Evolutionary conservation across 1,140 invertebrate species (phyloP).

Genomic region (Philopotamus ludificatus): DNA sequence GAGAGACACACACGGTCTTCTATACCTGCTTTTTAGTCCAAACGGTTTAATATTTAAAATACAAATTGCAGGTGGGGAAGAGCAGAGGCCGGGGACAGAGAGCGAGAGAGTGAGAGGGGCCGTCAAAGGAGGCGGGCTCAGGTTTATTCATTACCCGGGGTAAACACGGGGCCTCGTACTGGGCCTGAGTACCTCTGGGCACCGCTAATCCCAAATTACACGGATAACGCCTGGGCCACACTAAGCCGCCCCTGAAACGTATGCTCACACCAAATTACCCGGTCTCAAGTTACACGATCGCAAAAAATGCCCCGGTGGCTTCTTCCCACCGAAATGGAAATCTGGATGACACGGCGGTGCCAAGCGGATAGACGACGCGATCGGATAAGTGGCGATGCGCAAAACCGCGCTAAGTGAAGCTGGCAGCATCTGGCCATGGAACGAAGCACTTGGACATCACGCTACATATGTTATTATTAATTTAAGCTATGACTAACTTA

Average conservation of each 20-base stretch:
- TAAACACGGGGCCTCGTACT: background rate
- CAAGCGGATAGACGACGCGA: no score
- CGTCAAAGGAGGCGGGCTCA: background rate
- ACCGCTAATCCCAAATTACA: constrained; percentile 26
- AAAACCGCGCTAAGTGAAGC: no score
- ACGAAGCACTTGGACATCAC: no score
- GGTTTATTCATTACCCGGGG: constrained; percentile 9
- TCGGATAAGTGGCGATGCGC: no score
- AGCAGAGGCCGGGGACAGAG: no score
- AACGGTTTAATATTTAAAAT: background rate
- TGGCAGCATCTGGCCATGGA: no score
- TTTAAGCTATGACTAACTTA: no score
- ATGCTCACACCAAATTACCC: background rate
- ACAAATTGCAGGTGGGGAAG: constrained; percentile 5
- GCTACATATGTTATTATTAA: no score
- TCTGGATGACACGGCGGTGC: no score
- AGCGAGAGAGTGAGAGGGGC: background rate
- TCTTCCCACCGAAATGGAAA: no score
- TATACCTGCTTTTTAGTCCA: background rate
- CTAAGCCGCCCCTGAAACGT: constrained; percentile 1
- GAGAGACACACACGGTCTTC: background rate
- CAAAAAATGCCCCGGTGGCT: no score
- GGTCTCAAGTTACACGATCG: no score
- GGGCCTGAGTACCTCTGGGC: constrained; percentile 4
- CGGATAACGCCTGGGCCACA: constrained; percentile 5